phyloP scores from a whole-genome alignment of 2,113 vertebrate genomes.

The Progne subis region DNA sequence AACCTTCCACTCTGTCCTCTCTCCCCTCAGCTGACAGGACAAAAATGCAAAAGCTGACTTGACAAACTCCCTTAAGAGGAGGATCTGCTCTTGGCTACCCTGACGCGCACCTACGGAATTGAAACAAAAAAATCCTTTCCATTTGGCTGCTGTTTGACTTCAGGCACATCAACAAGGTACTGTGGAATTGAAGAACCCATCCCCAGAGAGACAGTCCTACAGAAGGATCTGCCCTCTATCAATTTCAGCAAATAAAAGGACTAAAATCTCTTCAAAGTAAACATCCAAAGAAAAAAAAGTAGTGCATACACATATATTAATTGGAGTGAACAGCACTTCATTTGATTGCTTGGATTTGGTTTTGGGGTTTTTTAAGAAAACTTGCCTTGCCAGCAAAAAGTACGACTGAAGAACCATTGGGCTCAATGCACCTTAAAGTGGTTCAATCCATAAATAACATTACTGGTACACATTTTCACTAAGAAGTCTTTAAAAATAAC shows the following conservation, averaged over 20 bases:
- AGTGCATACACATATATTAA: neutral
- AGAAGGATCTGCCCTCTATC: neutral
- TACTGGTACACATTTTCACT: neutral
- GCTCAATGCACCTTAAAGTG: neutral
- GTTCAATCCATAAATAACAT: neutral
- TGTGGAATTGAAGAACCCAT: neutral
- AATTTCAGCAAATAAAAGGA: neutral
- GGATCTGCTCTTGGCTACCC: too few relatives aligned
- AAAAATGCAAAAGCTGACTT: neutral
- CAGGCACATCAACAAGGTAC: neutral
- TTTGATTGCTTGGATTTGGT: neutral
- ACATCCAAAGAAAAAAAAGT: neutral
- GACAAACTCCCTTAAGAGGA: neutral
- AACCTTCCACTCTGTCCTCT: neutral
- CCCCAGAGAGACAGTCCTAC: neutral
- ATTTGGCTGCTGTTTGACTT: neutral
- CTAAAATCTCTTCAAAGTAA: neutral
- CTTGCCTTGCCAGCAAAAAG: neutral
- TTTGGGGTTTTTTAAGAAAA: neutral
- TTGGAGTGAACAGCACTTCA: neutral
- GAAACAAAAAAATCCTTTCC: neutral
- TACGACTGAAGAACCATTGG: neutral
- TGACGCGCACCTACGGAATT: fast-evolving
- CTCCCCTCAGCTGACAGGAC: neutral
- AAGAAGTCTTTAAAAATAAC: neutral